Percentiles rank a stretch among this genome's conserved stretches.
Evolutionary conservation across 2,113 vertebrate genomes (phyloP).

Genomic region (Mola mola): DNA sequence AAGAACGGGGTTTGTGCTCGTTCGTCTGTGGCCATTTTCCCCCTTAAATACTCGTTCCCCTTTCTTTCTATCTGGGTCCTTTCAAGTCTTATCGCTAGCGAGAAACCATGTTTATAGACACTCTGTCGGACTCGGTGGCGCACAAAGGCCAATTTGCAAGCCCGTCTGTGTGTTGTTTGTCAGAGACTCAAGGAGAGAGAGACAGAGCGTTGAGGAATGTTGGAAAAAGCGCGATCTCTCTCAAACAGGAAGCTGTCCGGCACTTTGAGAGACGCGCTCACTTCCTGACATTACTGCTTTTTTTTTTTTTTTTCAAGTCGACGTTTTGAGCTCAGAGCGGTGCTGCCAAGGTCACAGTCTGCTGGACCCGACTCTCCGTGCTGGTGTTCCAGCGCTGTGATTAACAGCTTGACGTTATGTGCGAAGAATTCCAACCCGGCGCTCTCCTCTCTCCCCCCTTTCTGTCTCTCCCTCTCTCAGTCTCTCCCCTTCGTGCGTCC

Average conservation of each 20-base stretch:
- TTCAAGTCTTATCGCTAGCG: constrained; percentile 63
- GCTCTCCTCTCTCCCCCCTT: constrained; percentile 4
- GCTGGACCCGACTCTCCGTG: constrained; percentile 63
- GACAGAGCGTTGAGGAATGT: constrained; percentile 44
- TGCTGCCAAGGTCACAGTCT: constrained; percentile 72
- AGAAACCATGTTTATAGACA: constrained; percentile 63
- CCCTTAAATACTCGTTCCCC: constrained; percentile 41
- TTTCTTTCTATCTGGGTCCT: constrained; percentile 33
- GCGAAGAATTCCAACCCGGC: constrained; percentile 75
- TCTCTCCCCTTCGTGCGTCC: constrained; percentile 15
- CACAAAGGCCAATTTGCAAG: constrained; percentile 42
- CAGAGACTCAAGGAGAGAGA: constrained; percentile 4
- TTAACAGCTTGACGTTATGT: constrained; percentile 81
- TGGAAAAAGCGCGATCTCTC: constrained; percentile 20
- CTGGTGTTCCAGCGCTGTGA: constrained; percentile 69
- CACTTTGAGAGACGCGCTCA: neutral
- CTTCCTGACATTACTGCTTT: neutral
- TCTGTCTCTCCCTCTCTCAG: neutral
- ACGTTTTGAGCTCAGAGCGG: constrained; percentile 9
- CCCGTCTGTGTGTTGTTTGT: constrained; percentile 14
- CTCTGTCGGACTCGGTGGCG: constrained; percentile 50
- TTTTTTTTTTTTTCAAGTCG: no score
- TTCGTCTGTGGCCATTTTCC: constrained; percentile 44
- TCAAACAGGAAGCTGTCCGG: no score
- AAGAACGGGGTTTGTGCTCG: constrained; percentile 9